Percentiles rank a stretch among this genome's conserved stretches.
phyloP scores from a whole-genome alignment of 1,140 invertebrate species.

The Pollicipes pollicipes region DNA sequence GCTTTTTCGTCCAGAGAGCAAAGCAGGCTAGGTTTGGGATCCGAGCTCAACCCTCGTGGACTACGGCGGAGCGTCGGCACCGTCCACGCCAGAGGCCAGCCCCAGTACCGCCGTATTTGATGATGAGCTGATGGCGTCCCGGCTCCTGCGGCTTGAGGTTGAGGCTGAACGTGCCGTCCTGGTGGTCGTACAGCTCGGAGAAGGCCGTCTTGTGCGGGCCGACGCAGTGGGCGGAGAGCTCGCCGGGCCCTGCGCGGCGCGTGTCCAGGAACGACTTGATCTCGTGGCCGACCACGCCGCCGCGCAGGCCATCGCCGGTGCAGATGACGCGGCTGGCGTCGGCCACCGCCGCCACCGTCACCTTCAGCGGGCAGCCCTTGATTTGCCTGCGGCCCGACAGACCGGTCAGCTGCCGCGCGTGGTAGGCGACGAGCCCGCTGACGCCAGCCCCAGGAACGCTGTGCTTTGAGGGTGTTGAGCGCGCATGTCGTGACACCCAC shows the following conservation, averaged over 20 bases:
- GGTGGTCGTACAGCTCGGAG: not conserved
- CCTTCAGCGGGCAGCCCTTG: conserved; percentile 82
- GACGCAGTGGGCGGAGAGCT: conserved; percentile 19
- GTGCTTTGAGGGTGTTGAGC: too few species aligned
- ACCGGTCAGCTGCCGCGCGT: too few species aligned
- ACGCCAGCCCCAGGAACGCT: too few species aligned
- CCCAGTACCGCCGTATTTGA: not conserved
- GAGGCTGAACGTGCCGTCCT: conserved; percentile 6
- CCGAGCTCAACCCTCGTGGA: too few species aligned
- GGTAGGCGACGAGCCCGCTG: too few species aligned
- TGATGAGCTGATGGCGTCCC: not conserved
- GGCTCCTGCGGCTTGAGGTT: conserved; percentile 4
- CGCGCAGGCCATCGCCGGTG: conserved; percentile 76
- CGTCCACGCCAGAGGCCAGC: too few species aligned
- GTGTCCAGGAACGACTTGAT: conserved; percentile 94
- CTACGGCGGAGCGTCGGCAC: too few species aligned
- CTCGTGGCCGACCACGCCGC: conserved; percentile 81
- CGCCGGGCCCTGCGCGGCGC: conserved; percentile 25
- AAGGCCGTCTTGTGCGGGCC: not conserved
- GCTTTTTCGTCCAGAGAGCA: too few species aligned
- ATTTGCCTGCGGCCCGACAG: conserved; percentile 54
- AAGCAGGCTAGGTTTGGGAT: too few species aligned
- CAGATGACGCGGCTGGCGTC: conserved; percentile 65
- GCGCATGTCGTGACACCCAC: too few species aligned
- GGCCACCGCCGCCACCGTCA: conserved; percentile 48